Evolutionary conservation across 1,140 invertebrate species (phyloP).

Genomic region (Drosophila bipectinata): DNA sequence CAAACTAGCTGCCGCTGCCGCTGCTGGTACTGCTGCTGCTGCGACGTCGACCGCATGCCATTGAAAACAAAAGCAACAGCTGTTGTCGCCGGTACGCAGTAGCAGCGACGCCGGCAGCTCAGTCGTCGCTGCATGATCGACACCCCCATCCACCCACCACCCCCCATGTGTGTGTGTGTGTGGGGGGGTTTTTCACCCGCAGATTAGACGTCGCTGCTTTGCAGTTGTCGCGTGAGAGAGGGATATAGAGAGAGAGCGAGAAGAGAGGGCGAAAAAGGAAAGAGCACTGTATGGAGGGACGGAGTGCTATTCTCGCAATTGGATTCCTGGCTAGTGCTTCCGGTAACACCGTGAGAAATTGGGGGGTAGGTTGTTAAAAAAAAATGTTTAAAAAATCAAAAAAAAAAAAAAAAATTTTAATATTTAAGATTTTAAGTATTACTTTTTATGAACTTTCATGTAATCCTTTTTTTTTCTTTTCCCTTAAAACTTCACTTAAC

Average conservation of each 20-base stretch:
- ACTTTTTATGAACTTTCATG: too few relatives aligned
- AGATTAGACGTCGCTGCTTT: conserved; percentile 29
- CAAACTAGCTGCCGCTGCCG: conserved; percentile 42
- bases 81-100: conserved; percentile 27
- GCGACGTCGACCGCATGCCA: conserved; percentile 29
- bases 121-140: conserved; percentile 35
- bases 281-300: neutral
- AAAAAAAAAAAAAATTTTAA: too few relatives aligned
- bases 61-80: conserved; percentile 61
- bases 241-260: neutral
- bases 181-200: conserved; percentile 5
- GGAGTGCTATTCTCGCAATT: conserved; percentile 18
- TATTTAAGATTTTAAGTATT: too few relatives aligned
- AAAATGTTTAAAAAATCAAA: too few relatives aligned
- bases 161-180: neutral
- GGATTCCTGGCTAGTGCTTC: conserved; percentile 37
- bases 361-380: neutral
- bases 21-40: conserved; percentile 44
- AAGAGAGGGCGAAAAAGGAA: conserved; percentile 7
- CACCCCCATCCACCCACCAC: neutral
- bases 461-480: neutral
- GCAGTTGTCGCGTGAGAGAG: conserved; percentile 23
- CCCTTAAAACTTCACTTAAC: neutral
- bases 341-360: conserved; percentile 27
- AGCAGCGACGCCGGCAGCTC: conserved; percentile 17